Base-by-base conservation (phyloP, 2,888 invertebrate genomes). In the Dynastes tityus region DNA sequence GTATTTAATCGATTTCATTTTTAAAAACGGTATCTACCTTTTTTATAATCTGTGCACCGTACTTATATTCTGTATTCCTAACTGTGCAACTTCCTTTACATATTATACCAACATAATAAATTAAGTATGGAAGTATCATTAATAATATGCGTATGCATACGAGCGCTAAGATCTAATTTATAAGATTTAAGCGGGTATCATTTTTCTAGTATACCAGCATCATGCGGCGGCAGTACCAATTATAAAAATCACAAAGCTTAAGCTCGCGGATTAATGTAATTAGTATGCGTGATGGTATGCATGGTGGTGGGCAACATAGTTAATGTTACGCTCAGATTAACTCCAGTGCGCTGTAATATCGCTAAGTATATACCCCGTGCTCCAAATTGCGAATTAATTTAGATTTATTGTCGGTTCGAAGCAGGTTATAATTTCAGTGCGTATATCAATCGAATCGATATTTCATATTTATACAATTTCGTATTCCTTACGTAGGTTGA, bases 341-440 rank as follows among this genome's bases (percentile, higher is more conserved):
- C 63, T 74, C 13, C 45, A 6, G 63, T 45, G 61, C 49, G 45
- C 45, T 49, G 45, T 74, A 74, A 49, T 74, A 74, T 61, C 45
- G 2, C 61, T 45, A 61, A 74, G 61, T 40, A 37, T 61, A 74
- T 74, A 74, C 16, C n/a, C 73, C 40, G 22, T 74, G 61, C 73
- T 74, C 68, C 68, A 74, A 49, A 74, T 61, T 61, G 40, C 63
- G 73, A 22, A 63, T 64, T 78, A 78, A 78, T 79, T 70, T 76
- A 79, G 76, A 76, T 79, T 79, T 78, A 78, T 75, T 67, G 53
- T 68, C 67, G 64, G 9, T 53, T 61, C 74, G 68, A 75, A 70
- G 53, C 77, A 73, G 73, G 79, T 79, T 79, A 68, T 79, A 79
- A 79, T 79, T 77, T 79, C 58, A 73, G 63, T 40, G 74, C 55